Evolutionary conservation across 2,888 invertebrate genomes (phyloP).

Genomic region (Drosophila niveifrons): DNA sequence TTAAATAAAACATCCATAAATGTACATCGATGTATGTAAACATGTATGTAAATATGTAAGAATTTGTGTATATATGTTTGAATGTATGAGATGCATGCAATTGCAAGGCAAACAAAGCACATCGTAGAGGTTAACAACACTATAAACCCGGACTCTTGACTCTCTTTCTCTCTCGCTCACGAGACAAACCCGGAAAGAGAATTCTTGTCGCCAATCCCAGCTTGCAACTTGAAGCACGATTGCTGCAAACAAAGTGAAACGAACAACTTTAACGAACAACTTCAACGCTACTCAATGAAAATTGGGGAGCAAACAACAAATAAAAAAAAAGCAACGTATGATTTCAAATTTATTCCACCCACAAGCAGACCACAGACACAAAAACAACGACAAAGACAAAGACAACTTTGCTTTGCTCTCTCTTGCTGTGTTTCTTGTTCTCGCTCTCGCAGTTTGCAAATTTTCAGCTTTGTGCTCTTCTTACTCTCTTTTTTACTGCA

Average conservation of each 20-base stretch:
- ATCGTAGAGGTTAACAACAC: conserved; percentile 66
- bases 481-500: conserved; percentile 21
- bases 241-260: conserved; percentile 42
- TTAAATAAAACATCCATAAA: conserved; percentile 20
- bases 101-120: conserved; percentile 54
- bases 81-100: background rate
- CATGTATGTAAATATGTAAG: background rate
- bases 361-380: conserved; percentile 33
- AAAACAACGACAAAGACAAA: conserved; percentile 21
- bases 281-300: conserved; percentile 16
- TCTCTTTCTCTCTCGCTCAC: background rate
- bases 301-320: background rate
- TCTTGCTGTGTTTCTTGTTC: background rate
- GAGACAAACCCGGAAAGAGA: conserved; percentile 63
- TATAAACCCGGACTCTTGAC: conserved; percentile 27
- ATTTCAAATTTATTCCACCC: conserved; percentile 55
- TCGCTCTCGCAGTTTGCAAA: conserved; percentile 7
- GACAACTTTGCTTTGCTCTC: conserved; percentile 3
- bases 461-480: conserved; percentile 8
- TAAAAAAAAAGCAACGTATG: conserved; percentile 6
- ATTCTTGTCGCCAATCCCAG: conserved; percentile 27
- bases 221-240: conserved; percentile 15
- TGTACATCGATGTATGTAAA: background rate
- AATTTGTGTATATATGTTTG: conserved; percentile 1
- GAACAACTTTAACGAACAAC: conserved; percentile 19